Evolutionary conservation across 2,797 vertebrate genomes (phyloP), one percentile per base, ranked within the genome.

Genomic region (Vireo griseus): DNA sequence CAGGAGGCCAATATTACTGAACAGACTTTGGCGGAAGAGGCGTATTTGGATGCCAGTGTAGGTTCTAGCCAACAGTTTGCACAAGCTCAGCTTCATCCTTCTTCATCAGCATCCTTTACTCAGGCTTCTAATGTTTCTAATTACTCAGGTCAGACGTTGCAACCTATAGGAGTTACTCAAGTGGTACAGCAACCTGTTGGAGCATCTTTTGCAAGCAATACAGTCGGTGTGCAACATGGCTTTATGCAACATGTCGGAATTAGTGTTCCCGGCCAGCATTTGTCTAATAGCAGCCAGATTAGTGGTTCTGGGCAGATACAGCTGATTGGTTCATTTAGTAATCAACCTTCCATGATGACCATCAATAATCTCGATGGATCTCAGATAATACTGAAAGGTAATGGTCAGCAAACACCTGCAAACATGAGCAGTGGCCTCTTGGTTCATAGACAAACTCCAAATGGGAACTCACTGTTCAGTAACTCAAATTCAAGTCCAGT

Each of bases 1-100:
- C 97, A 99, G 97, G 99, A 99, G 98, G 99, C 99, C 55, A 99
- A 99, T 97, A 99, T 99, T 97, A 99, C 99, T 7, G 99, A 99
- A 97, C 99, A 99, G 98, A 99, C 99, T 11, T 85, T 99, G 98
- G 99, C 99, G 59, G 99, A 99, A 98, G 99, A 99, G 98, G 99
- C 99, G 40, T 98, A 99, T 92, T 96, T 99, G 97, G 99, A 99
- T 96, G 98, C 99, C 95, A 99, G 98, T 86, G 98, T 99, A 97
- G 97, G 98, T 92, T 98, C 99, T 59, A 98, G 98, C 93, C 98
- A 99, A 55, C 98, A 99, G 96, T 98, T 98, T 97, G 97, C 98
- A 97, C 98, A 98, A 97, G 96, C 97, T 69, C 98, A 98, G 81
- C 97, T 98, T 97, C 99, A 99, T 96, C 97, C 99, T 96, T 98